Base-by-base conservation (phyloP, 1,140 invertebrate species). In the Pseudomyrmex flavicornis region DNA sequence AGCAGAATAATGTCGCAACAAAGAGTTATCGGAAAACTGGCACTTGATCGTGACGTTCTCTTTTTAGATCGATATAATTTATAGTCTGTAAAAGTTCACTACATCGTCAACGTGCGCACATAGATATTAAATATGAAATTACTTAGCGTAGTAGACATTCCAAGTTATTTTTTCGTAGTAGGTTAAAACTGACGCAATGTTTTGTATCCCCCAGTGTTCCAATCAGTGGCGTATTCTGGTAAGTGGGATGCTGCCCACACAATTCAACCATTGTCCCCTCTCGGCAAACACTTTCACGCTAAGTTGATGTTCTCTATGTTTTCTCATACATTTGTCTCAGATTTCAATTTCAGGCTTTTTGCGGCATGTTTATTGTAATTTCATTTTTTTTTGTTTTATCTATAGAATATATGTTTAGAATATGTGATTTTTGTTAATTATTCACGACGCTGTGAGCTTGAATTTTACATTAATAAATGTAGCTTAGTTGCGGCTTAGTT, bases 161-260 rank as follows among this genome's bases (percentile, higher is more conserved):
- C 65, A 44, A 82, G 84, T 83, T 61, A 83, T 12, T 65, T 79
- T 72, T 74, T 73, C 7, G 9, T 82, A 86, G 82, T 86, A 80
- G 68, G 44, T 82, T 88, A 82, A 92, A 94, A 95, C 94, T 95
- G 93, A 95, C 92, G 91, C 92, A 92, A 93, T 94, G 89, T 94
- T 95, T 94, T 95, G 91, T 95, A 94, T 94, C 93, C 93, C 95
- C 95, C 96, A 98, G 97, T 97, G 97, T 98, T 98, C 97, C 97
- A 98, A 96, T 97, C 97, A 95, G 97, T 98, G 96, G 97, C 97
- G 95, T 98, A 98, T 95, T 97, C 97, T 95, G 97, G 97, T 98
- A 97, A 98, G 97, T 97, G 95, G 95, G 94, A 94, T 92, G 90
- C 90, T 88, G 91, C 93, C 93, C 93, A 93, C 93, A 90, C 90